Evolutionary conservation across 2,113 vertebrate species (phyloP).

Genomic region (Corvus moneduloides): DNA sequence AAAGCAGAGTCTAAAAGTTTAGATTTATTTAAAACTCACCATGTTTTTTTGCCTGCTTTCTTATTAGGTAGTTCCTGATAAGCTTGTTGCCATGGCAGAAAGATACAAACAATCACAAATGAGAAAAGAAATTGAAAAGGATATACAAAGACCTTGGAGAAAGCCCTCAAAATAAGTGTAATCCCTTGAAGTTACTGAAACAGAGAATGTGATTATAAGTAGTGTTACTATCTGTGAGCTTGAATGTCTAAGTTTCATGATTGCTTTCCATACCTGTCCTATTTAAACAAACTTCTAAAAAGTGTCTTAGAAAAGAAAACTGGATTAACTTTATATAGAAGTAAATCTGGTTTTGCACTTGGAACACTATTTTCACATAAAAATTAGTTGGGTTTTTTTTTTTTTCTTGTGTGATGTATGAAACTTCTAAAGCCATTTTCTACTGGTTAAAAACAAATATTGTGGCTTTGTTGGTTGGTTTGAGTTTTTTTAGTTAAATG

Average conservation of each 20-base stretch:
- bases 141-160: constrained; percentile 37
- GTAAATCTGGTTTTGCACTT: not conserved
- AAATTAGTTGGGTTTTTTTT: not conserved
- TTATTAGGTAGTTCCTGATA: constrained; percentile 82
- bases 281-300: not conserved
- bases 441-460: not conserved
- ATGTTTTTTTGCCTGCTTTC: not conserved
- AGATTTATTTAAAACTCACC: not conserved
- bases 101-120: constrained; percentile 81
- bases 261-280: not conserved
- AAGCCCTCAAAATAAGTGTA: constrained; percentile 24
- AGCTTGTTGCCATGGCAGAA: constrained; percentile 88
- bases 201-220: not conserved
- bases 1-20: not conserved
- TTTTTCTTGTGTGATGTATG: not conserved
- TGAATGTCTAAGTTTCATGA: not conserved
- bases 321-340: not conserved
- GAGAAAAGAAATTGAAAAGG: constrained; percentile 77
- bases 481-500: not conserved
- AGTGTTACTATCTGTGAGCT: not conserved
- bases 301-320: not conserved
- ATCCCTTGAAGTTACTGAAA: not conserved
- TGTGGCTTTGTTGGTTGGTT: not conserved
- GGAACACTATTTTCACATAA: not conserved
- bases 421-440: not conserved